These are phyloP conservation scores for Lamprotornis superbus DNA, from an alignment of 2,113 vertebrate species.

Conservation along the genomic window DNA sequence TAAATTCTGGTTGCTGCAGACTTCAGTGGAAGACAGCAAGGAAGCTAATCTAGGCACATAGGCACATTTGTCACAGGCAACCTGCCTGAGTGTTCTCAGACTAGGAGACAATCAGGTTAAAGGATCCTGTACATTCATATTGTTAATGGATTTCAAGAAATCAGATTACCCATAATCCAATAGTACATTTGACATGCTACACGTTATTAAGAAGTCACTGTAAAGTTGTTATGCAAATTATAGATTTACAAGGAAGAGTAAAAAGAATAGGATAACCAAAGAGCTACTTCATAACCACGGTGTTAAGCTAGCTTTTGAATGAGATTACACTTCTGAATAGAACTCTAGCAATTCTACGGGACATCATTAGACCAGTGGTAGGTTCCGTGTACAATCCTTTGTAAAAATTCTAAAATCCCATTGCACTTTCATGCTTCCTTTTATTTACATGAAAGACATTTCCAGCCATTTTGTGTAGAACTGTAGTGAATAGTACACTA, in stretches of 20 bases:
- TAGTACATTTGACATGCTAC: neutral
- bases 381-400: neutral
- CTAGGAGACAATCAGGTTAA: neutral
- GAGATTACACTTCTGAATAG: neutral
- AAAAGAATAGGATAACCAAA: neutral
- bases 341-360: neutral
- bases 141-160: neutral
- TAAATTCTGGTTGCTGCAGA: neutral
- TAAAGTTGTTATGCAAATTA: constrained; percentile 22
- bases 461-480: neutral
- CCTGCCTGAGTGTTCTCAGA: neutral
- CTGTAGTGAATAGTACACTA: neutral
- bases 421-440: neutral
- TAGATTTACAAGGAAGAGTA: neutral
- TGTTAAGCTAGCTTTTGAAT: neutral
- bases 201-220: neutral
- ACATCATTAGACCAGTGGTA: neutral
- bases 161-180: constrained; percentile 21
- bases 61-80: neutral
- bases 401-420: neutral
- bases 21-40: neutral
- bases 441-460: neutral
- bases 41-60: neutral
- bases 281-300: neutral
- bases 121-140: neutral